Base-by-base conservation (phyloP, 2,113 vertebrate species). In the Ictidomys tridecemlineatus region DNA sequence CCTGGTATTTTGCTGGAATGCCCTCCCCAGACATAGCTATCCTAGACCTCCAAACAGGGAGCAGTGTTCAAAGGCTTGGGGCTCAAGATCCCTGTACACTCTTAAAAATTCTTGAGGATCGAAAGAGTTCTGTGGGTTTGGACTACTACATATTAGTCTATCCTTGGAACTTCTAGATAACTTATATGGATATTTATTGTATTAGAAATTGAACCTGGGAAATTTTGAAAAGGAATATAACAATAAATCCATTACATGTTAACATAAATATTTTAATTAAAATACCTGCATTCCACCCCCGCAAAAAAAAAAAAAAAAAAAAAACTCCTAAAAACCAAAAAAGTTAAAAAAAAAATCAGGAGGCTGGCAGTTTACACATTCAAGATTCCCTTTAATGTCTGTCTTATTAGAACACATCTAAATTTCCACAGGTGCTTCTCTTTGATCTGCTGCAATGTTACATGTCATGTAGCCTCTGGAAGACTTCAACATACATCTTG, bases 231-330 rank as follows among this genome's bases (percentile, higher is more conserved):
- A 89, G 37, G 78, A 65, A 89, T 48, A 61, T n/a, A 77, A 17
- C 34, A 76, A 51, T 9, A 53, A 67, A 67, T 20, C 9, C 5
- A 79, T 28, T 53, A 76, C 39, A 85, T 26, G 8, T 63, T 83
- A 91, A 79, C 16, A 74, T 74, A 74, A 83, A n/a, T 73, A 85
- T 74, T 90, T 74, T 63, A 56, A 78, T 32, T 85, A 39, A 83
- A 93, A 42, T 80, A 77, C 78, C 37, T 76, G 37, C 42, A 73
- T 85, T 84, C 67, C 34, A n/a, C 67, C 18, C 28, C 8, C 11
- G 12, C 11, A 28, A 17, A 51, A 51, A 37, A 53, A n/a, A n/a
- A n/a, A n/a, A n/a, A n/a, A 53, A 12, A 13, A 37, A 72, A 34
- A 53, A 74, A 22, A 37, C 45, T 45, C 45, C 45, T 45, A 45